These are phyloP conservation scores for Dorcus hopei DNA, from an alignment of 2,888 invertebrate genomes.

Conservation along the genomic window DNA sequence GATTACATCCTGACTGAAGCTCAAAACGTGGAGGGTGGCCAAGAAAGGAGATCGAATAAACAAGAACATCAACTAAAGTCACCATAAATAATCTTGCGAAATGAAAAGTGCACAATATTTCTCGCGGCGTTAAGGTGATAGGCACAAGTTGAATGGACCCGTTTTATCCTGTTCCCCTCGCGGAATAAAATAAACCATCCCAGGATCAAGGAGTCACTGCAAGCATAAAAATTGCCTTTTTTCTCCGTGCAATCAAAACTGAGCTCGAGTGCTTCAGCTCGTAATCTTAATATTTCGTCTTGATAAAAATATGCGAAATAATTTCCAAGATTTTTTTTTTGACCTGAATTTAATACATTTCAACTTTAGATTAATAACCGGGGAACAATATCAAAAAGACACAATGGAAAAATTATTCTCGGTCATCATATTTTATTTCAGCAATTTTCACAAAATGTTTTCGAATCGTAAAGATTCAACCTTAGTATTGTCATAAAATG, in stretches of 20 bases:
- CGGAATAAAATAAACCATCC: constrained; percentile 26
- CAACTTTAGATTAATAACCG: too few species aligned
- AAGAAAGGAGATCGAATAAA: neutral
- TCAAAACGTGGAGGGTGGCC: neutral
- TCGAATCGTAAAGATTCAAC: too few species aligned
- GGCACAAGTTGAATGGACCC: neutral
- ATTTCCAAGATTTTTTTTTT: neutral
- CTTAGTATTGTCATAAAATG: too few species aligned
- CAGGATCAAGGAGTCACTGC: constrained; percentile 34
- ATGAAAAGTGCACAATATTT: constrained; percentile 4
- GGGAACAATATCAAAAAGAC: too few species aligned
- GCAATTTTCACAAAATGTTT: too few species aligned
- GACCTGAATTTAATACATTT: too few species aligned
- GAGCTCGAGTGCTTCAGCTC: constrained; percentile 36
- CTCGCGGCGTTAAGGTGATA: neutral
- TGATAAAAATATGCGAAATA: constrained; percentile 4
- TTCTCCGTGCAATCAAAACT: constrained; percentile 39
- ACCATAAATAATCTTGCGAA: neutral
- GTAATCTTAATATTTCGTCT: constrained; percentile 41
- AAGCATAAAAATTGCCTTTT: constrained; percentile 46
- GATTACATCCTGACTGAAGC: neutral
- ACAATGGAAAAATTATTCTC: too few species aligned
- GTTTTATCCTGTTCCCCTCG: constrained; percentile 11
- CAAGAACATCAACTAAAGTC: neutral
- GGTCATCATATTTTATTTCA: too few species aligned